Percentiles rank a stretch among this genome's conserved stretches.
Evolutionary conservation across 53 echinoderm and acorn worm species (phyloP).

Genomic region (Crossaster papposus): DNA sequence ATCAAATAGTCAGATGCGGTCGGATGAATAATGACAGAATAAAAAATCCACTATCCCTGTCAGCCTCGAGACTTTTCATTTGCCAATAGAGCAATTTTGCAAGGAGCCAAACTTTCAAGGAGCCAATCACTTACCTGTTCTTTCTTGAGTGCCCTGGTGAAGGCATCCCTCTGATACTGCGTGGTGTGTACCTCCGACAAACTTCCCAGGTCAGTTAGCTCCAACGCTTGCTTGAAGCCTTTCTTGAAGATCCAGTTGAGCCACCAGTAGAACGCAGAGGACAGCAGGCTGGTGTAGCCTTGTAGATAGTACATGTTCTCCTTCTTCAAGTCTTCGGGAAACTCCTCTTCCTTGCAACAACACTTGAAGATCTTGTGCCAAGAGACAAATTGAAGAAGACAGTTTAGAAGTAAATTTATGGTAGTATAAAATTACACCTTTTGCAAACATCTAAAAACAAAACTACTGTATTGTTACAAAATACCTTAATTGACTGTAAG

Average conservation of each 20-base stretch:
- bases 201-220: constrained; percentile 62
- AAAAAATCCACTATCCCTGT: too few relatives aligned
- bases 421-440: too few relatives aligned
- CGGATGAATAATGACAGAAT: too few relatives aligned
- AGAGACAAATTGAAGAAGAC: background rate
- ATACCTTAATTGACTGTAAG: too few relatives aligned
- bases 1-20: too few relatives aligned
- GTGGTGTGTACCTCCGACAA: constrained; percentile 66
- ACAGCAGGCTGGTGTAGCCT: constrained; percentile 76
- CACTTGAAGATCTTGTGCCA: constrained; percentile 23
- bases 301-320: constrained; percentile 76
- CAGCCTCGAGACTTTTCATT: too few relatives aligned
- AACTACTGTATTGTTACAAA: too few relatives aligned
- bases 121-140: constrained; percentile 51
- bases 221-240: constrained; percentile 64
- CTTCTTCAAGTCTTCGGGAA: constrained; percentile 73
- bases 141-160: constrained; percentile 54
- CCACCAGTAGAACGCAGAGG: constrained; percentile 69
- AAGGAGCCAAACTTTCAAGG: constrained; percentile 5
- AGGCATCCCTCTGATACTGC: constrained; percentile 47
- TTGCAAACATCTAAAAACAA: too few relatives aligned
- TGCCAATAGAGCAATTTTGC: too few relatives aligned
- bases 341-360: constrained; percentile 30
- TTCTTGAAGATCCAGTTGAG: constrained; percentile 73
- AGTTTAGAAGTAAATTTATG: too few relatives aligned